These are phyloP conservation scores for Tarsius wallacei DNA, from an alignment of 2,797 vertebrate species.

Conservation along the genomic window DNA sequence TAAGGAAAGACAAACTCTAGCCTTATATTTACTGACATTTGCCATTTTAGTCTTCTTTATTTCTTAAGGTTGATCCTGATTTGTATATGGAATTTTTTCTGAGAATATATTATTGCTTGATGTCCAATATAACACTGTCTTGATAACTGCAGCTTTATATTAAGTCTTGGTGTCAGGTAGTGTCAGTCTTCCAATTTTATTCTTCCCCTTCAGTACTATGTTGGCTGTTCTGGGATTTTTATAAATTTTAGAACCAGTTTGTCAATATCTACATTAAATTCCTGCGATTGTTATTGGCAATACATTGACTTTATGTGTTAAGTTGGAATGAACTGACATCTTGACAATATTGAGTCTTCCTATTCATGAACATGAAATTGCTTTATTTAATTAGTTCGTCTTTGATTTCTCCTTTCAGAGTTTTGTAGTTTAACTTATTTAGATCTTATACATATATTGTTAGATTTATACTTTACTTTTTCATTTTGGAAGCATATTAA, in stretches of 20 bases:
- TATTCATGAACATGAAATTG: background rate
- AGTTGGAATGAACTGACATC: background rate
- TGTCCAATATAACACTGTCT: background rate
- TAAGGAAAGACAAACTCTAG: background rate
- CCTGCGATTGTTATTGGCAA: background rate
- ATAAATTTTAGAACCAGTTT: background rate
- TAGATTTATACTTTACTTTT: background rate
- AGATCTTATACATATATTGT: background rate
- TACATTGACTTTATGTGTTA: background rate
- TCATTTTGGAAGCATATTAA: background rate
- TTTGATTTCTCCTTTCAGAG: background rate
- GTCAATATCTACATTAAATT: background rate
- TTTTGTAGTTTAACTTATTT: background rate
- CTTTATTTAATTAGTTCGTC: background rate
- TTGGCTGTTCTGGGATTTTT: background rate
- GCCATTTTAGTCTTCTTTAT: background rate
- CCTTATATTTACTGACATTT: background rate
- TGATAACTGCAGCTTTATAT: background rate
- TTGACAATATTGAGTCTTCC: background rate
- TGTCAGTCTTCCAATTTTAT: background rate
- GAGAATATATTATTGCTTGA: background rate
- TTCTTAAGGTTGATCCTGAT: background rate
- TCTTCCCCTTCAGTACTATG: background rate
- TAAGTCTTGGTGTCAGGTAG: background rate
- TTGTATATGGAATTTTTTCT: background rate